phyloP scores from a whole-genome alignment of 2,113 vertebrate genomes.

The Plotosus lineatus region DNA sequence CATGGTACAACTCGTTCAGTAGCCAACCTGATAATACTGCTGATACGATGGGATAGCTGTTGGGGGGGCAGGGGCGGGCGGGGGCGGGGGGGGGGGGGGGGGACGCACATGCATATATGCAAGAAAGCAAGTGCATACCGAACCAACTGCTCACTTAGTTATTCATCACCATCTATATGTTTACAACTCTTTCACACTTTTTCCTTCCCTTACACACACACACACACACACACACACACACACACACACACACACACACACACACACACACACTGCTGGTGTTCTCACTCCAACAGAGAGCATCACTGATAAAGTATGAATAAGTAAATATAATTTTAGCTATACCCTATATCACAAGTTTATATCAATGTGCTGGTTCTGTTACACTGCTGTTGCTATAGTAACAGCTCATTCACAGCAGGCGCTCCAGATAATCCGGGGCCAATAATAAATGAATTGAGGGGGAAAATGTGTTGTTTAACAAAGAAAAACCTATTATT shows the following conservation, averaged over 20 bases:
- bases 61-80: neutral
- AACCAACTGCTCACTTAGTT: conserved; percentile 8
- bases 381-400: conserved; percentile 1
- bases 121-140: neutral
- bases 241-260: conserved; percentile 1
- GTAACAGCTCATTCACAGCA: neutral
- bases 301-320: neutral
- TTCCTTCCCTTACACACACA: neutral
- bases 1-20: neutral
- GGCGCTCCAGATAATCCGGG: neutral
- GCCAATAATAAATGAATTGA: neutral
- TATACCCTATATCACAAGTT: neutral
- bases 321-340: neutral
- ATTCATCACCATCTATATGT: neutral
- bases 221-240: neutral
- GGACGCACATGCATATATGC: too few species aligned
- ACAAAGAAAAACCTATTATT: neutral
- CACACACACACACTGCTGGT: neutral
- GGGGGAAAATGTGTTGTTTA: neutral
- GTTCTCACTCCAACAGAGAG: neutral
- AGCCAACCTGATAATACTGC: conserved; percentile 35
- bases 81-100: too few species aligned
- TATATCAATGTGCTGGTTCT: neutral
- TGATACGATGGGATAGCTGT: neutral
- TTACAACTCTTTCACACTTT: neutral